Base-by-base conservation (phyloP, 2,888 invertebrate genomes). In the Watsonalla binaria region DNA sequence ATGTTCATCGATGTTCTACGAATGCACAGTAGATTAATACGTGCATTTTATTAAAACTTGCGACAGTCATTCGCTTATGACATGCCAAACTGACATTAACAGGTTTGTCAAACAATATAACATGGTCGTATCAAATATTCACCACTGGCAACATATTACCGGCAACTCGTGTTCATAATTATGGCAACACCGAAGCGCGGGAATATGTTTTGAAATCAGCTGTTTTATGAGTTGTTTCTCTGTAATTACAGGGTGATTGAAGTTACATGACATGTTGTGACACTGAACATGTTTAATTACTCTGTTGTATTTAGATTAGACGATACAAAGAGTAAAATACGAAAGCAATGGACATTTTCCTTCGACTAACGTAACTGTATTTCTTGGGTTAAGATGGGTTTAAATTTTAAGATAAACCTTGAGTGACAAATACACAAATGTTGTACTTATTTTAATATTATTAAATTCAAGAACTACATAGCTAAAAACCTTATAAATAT, bases 71-170 rank as follows among this genome's bases (percentile, higher is more conserved):
- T 83, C 58, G 57, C 65, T 69, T 68, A 78, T 87, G 83, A 88
- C 90, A 90, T 90, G 90, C 90, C 81, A 89, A 84, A 82, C 68
- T 73, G 77, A 82, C 87, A 90, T 90, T 90, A 90, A 86, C 88
- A 88, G 78, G 83, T 84, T 73, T 84, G 85, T 84, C 84, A 86
- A 86, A 85, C 84, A 86, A 73, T 77, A 83, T 81, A 80, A 81
- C 80, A 70, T 76, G 72, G 60, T 60, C 63, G 67, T 71, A 85
- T 86, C 70, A 83, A 86, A 82, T 84, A 86, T 86, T 85, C 77
- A 83, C 58, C 58, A 60, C 68, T 76, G 73, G 78, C 81, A 81
- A 82, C 82, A 83, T 83, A 71, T 77, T 75, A 74, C 65, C 53
- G 45, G 56, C 66, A 64, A 62, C 66, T 72, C 68, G 70, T 66